These are phyloP conservation scores for Podiceps cristatus DNA, from an alignment of 2,113 vertebrate species.

Conservation along the genomic window DNA sequence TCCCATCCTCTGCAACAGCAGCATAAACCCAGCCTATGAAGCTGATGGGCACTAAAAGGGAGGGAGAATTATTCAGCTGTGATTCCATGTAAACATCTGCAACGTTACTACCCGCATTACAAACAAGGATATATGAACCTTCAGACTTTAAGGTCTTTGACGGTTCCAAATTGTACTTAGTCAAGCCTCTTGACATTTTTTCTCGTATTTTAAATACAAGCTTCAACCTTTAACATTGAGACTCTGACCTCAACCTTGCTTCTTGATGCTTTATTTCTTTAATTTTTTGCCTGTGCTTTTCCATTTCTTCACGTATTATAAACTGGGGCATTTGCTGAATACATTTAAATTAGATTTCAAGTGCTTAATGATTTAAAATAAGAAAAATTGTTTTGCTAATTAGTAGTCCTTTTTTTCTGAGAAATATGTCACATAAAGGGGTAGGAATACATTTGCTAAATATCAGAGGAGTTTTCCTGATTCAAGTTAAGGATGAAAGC, in stretches of 20 bases:
- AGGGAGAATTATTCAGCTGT: neutral
- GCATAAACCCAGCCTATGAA: rapidly evolving
- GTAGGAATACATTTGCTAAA: neutral
- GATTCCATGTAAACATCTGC: neutral
- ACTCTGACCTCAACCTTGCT: neutral
- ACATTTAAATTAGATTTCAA: neutral
- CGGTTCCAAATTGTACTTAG: neutral
- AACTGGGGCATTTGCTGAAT: neutral
- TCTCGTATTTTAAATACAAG: neutral
- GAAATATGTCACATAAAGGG: neutral
- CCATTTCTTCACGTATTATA: neutral
- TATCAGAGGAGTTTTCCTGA: neutral
- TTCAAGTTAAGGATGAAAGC: neutral
- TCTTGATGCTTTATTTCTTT: neutral
- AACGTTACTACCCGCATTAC: no score
- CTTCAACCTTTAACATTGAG: neutral
- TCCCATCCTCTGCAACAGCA: neutral
- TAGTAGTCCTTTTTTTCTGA: neutral
- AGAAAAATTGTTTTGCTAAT: neutral
- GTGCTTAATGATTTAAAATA: neutral
- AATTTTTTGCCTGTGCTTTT: neutral
- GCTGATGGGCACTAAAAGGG: neutral
- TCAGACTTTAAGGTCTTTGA: neutral
- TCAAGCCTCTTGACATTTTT: neutral
- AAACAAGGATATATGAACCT: neutral